A percentile compares a stretch with the other conserved stretches of the same genome.
Evolutionary conservation across 1,140 invertebrate species (phyloP).

Genomic region (Heliothis virescens): DNA sequence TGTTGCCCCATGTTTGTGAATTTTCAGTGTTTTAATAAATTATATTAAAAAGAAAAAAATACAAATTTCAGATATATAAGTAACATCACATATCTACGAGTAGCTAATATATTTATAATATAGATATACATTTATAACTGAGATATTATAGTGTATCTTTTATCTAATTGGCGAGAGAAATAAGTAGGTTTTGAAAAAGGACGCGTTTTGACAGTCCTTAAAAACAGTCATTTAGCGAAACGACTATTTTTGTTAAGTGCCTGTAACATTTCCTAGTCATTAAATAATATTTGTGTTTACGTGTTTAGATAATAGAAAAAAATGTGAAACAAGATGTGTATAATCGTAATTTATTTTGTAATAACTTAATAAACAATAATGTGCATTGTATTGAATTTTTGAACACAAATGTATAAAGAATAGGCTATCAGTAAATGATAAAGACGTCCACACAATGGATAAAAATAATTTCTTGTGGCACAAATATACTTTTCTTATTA

Average conservation of each 20-base stretch:
- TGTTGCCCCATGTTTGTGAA: conserved; percentile 1
- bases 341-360: conserved; percentile 38
- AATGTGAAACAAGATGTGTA: conserved; percentile 6
- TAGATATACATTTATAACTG: background rate
- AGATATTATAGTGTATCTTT: conserved; percentile 8
- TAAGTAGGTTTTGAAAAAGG: background rate
- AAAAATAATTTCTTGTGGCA: conserved; percentile 38
- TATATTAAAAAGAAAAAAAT: too few relatives aligned
- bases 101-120: too few relatives aligned
- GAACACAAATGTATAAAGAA: too few relatives aligned
- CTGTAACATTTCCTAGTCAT: conserved; percentile 42
- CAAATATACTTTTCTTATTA: conserved; percentile 11
- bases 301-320: conserved; percentile 31
- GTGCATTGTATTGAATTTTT: background rate
- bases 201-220: background rate
- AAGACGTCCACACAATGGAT: background rate
- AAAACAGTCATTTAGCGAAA: background rate
- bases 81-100: too few relatives aligned
- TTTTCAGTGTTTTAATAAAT: background rate
- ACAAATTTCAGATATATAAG: too few relatives aligned
- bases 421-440: too few relatives aligned
- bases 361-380: conserved; percentile 12
- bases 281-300: conserved; percentile 15
- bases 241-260: conserved; percentile 16
- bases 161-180: background rate